A percentile compares a stretch with the other conserved stretches of the same genome.
Evolutionary conservation across 2,888 invertebrate species (phyloP).

Genomic region (Holacanthella duospinosa): DNA sequence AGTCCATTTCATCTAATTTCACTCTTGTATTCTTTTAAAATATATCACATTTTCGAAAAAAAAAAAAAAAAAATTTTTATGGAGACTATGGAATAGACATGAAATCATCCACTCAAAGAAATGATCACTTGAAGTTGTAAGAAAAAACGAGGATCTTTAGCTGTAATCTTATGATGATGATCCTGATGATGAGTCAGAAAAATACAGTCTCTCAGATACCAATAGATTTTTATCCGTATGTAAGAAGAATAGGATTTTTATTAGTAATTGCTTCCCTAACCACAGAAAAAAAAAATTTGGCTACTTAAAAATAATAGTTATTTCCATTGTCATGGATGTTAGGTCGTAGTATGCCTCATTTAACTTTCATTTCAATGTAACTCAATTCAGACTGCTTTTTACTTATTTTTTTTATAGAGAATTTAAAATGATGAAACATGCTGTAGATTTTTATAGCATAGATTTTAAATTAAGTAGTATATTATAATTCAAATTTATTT

Average conservation of each 20-base stretch:
- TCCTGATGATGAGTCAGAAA: constrained; percentile 2
- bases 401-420: too few relatives aligned
- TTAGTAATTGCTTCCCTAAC: background rate
- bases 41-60: constrained; percentile 13
- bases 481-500: too few relatives aligned
- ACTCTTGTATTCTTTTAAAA: constrained; percentile 28
- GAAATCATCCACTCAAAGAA: too few relatives aligned
- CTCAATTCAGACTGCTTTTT: too few relatives aligned
- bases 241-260: background rate
- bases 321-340: background rate
- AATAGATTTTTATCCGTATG: background rate
- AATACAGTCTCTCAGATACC: background rate
- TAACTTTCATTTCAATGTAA: background rate
- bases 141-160: background rate
- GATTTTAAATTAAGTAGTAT: too few relatives aligned
- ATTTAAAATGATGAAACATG: too few relatives aligned
- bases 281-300: background rate
- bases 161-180: constrained; percentile 2
- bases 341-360: background rate
- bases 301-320: background rate
- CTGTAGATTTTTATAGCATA: too few relatives aligned
- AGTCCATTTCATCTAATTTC: constrained; percentile 30
- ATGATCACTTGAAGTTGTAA: background rate
- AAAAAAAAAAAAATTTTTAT: background rate
- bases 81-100: too few relatives aligned